Evolutionary conservation across 2,888 invertebrate species (phyloP), one percentile per base, ranked within the genome.

Genomic region (Reticulitermes lucifugus): DNA sequence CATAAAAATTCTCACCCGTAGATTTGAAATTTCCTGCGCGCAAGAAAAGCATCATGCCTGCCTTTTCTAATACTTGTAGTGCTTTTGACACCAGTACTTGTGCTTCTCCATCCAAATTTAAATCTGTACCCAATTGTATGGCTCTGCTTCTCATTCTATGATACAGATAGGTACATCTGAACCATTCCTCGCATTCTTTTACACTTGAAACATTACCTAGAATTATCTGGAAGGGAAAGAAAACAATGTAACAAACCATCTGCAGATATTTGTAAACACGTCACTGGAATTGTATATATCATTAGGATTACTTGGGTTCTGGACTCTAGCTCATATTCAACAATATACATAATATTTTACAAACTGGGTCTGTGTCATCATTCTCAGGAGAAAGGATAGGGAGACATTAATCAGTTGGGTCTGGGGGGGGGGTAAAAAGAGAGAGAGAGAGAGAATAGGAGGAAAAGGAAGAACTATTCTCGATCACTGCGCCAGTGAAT

Each of bases 61-160:
- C 35, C 71, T 29, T 29, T 71, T 71, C 29, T 71, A 71, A 25
- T 18, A n/a, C 25, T 2, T 71, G 25, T 29, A 71, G 35, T 35
- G 71, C 35, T 71, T 35, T 35, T n/a, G 29, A 71, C 6, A 71
- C 25, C 25, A 71, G 71, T n/a, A 35, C 14, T n/a, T n/a, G 65
- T n/a, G 21, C 65, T 35, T 71, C 71, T 25, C 25, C 29, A 29
- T 25, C 29, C 35, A 35, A 9, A 21, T 21, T n/a, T 60, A n/a
- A 60, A 71, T 29, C 25, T 29, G 35, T 71, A n/a, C 29, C 25
- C 18, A 71, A 9, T 22, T 60, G 18, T 4, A 21, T 3, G 10
- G 29, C 71, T 71, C 29, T 71, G 35, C 29, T 71, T n/a, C n/a
- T 71, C 71, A 71, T 29, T 71, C 29, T 71, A 14, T 71, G 71